Percentiles rank a stretch among this genome's conserved stretches.
These are phyloP conservation scores for Pollimyrus isidori DNA, from an alignment of 2,113 vertebrate genomes.

Conservation along the genomic window DNA sequence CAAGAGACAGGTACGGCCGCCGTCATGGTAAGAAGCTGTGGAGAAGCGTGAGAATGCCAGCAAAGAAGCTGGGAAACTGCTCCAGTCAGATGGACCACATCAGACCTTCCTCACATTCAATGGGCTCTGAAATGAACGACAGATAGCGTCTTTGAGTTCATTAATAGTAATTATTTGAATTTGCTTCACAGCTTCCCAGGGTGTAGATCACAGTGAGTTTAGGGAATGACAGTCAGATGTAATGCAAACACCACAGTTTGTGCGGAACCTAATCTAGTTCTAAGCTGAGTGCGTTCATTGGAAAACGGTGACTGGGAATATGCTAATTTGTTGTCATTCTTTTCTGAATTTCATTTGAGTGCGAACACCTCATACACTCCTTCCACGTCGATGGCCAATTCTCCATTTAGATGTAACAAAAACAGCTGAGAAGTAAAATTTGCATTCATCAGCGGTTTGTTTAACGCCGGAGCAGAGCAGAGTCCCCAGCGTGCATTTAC, in stretches of 20 bases:
- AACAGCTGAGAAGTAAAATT: not conserved
- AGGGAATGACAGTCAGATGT: not conserved
- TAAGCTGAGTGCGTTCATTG: not conserved
- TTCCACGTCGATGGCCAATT: not conserved
- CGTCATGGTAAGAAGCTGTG: not conserved
- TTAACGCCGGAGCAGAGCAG: not conserved
- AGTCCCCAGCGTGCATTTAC: not conserved
- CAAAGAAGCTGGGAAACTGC: not conserved
- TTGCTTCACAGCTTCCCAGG: not conserved
- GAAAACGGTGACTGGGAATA: not conserved
- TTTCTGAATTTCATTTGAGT: not conserved
- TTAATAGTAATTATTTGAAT: not conserved
- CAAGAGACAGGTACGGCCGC: conserved; percentile 20
- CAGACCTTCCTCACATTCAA: not conserved
- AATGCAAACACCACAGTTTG: not conserved
- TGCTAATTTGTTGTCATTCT: not conserved
- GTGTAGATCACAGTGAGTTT: not conserved
- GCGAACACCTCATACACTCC: not conserved
- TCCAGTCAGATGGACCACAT: not conserved
- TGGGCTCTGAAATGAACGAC: not conserved
- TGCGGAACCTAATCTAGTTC: not conserved
- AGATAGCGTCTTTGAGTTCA: not conserved
- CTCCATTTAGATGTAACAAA: not conserved
- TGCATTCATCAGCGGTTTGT: not conserved
- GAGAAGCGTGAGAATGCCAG: not conserved